These are phyloP conservation scores for Oppia nitens DNA, from an alignment of 1,140 invertebrate species.

Conservation along the genomic window DNA sequence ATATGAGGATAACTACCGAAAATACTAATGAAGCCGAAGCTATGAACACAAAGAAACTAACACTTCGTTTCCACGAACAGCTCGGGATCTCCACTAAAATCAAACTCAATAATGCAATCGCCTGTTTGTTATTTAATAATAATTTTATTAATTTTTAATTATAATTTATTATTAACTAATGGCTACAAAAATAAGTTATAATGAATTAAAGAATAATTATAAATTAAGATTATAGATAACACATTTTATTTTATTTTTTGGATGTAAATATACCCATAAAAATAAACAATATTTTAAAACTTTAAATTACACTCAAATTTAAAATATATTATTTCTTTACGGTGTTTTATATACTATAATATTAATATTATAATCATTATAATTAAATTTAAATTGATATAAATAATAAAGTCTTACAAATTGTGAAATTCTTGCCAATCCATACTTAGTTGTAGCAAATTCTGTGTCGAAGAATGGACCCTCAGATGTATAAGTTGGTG, in stretches of 20 bases:
- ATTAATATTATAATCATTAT: background rate
- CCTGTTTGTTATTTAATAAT: too few relatives aligned
- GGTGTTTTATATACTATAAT: background rate
- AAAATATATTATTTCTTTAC: too few relatives aligned
- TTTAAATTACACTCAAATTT: too few relatives aligned
- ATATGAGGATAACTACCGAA: slow-evolving; percentile 8
- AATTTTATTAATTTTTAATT: too few relatives aligned
- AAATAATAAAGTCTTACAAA: slow-evolving; percentile 1
- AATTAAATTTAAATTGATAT: background rate
- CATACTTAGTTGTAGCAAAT: slow-evolving; percentile 9
- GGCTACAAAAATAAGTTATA: too few relatives aligned
- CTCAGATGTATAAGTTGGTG: slow-evolving; percentile 3
- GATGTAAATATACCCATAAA: too few relatives aligned
- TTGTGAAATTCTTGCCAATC: slow-evolving; percentile 12
- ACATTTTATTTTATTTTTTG: too few relatives aligned
- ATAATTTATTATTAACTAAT: too few relatives aligned
- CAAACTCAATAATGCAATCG: slow-evolving; percentile 12
- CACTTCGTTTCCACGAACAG: slow-evolving; percentile 1
- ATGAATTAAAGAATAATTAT: too few relatives aligned
- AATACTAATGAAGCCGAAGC: slow-evolving; percentile 11
- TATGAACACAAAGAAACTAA: slow-evolving; percentile 6
- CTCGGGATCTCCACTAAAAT: slow-evolving; percentile 11
- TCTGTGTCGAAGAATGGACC: slow-evolving; percentile 12
- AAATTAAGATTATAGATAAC: too few relatives aligned
- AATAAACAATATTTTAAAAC: too few relatives aligned